Conservation (phyloP, 2,797 vertebrate genomes). For the Alauda arvensis region DNA sequence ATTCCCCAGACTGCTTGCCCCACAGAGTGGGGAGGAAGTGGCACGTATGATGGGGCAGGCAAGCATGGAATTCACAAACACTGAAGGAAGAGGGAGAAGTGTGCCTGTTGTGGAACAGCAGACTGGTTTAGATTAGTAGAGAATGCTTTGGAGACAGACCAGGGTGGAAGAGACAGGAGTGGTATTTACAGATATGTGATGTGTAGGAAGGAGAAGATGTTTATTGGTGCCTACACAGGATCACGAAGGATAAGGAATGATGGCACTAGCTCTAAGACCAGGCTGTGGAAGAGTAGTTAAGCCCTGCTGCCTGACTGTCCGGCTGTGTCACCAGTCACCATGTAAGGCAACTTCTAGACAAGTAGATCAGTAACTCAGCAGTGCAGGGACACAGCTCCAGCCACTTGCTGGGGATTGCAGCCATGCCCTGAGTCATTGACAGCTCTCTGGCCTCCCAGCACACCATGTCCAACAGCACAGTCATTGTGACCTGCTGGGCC, state of each 20-base stretch:
- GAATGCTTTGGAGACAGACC: not conserved
- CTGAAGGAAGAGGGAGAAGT: not conserved
- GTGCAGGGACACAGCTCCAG: not conserved
- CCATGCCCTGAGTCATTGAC: not conserved
- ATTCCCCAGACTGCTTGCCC: not conserved
- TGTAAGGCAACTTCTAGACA: not conserved
- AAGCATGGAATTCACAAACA: not conserved
- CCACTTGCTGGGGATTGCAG: fast-evolving
- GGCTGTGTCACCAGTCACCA: not conserved
- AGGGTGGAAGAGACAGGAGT: not conserved
- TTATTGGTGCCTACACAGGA: not conserved
- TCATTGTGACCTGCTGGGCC: not conserved
- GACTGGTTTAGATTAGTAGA: not conserved
- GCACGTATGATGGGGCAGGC: no score
- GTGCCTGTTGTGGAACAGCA: not conserved
- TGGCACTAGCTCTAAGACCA: not conserved
- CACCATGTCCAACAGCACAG: not conserved
- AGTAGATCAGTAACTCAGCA: not conserved
- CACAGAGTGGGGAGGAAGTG: not conserved
- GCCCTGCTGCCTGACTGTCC: not conserved
- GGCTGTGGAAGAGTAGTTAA: not conserved
- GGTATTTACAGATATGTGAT: not conserved
- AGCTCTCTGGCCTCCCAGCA: not conserved
- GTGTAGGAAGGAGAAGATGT: not conserved
- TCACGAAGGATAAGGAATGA: not conserved